Evolutionary conservation across 2,113 vertebrate genomes (phyloP), one percentile per base, ranked within the genome.

Genomic region (Laticauda colubrina): DNA sequence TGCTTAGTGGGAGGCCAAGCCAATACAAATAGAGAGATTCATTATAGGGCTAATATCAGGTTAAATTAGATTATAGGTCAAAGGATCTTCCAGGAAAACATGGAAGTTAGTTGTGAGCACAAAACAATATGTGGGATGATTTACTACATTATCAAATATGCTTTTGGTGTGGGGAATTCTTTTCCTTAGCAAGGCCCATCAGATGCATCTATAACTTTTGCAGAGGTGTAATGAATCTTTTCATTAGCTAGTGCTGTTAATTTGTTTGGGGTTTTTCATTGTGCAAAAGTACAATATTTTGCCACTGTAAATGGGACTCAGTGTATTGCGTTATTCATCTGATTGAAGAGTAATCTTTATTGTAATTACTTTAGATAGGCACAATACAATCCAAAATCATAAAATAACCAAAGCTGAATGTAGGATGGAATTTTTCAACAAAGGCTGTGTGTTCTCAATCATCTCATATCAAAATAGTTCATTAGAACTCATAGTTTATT

Each of bases 401-500:
- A 85, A 92, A 89, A 91, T 26, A 92, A 91, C 89, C 11, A 5
- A 86, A 81, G 92, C 92, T 54, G 88, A 87, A 93, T 92, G 93
- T 51, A 69, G 91, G 64, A 69, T 55, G 90, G 92, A 10, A 53
- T 85, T 90, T 54, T 75, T 3, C 94, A 53, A 91, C 89, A 92
- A 96, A 96, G 94, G 91, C 75, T 91, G n/a, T 2, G 34, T 90
- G 34, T 90, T 54, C 0, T 20, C 91, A 89, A 89, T 91, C 75
- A 93, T 91, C 96, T 89, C 89, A 64, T 94, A 34, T 89, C 75
- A 94, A 91, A 95, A 51, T 55, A 91, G 91, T 94, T 51, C 95
- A 96, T 94, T 97, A 95, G 96, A 96, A 96, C 95, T 96, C 96
- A 95, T 95, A 95, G 94, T 56, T 94, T 93, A 54, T 97, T 96